Base-by-base conservation (phyloP, 2,797 vertebrate genomes). In the Malacoctenus gilli region DNA sequence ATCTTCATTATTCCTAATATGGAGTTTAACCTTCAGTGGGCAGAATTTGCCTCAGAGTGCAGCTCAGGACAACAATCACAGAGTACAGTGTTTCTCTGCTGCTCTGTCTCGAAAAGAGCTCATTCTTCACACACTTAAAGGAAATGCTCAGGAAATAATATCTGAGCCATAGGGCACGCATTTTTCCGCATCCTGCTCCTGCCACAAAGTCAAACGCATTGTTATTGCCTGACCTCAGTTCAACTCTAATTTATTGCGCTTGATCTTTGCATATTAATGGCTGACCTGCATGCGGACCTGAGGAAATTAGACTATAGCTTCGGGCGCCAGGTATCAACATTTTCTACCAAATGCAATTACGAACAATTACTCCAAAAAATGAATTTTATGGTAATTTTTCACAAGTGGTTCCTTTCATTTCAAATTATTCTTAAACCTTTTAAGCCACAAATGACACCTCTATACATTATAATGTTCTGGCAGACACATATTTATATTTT, bases 11-110 rank as follows among this genome's bases (percentile, higher is more conserved):
- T 44, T 50, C 14, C 15, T 37, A 30, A 31, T 46, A 18, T 56
- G 62, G 48, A 31, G 12, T 18, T 42, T 51, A 60, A 59, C 39
- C 47, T 63, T 68, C 41, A 54, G 35, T 12, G 4, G 36, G 37
- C 20, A 38, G 12, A 59, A 15, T 54, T 46, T 23, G 12, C 14
- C 31, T 50, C n/a, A 2, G 6, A n/a, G 25, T 34, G 34, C n/a
- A 38, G 41, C n/a, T 22, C n/a, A 43, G 36, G 31, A 66, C 30
- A 48, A 34, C 46, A 54, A 21, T 46, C 16, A 10, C 23, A 78
- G 30, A 44, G 23, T n/a, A n/a, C n/a, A n/a, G n/a, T n/a, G n/a
- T n/a, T n/a, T n/a, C 50, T 25, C 14, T 20, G 58, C 37, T 43
- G 57, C 22, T 59, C 15, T 12, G 6, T 49, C 43, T 52, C 63